Evolutionary conservation across 2,797 vertebrate genomes (phyloP).

Genomic region (Agapornis canus): DNA sequence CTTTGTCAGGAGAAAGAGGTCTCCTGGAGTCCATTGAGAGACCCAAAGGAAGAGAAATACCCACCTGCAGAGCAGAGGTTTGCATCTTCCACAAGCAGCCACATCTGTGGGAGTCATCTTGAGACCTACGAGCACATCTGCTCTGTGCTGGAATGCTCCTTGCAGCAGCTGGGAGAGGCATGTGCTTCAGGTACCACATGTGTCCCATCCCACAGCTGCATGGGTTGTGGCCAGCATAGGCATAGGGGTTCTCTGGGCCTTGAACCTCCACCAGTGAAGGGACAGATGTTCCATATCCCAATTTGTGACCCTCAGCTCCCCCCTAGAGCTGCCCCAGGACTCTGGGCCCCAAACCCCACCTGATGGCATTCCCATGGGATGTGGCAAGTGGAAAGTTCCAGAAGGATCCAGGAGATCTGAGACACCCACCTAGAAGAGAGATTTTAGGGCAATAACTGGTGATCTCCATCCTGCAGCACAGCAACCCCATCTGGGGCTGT

Average conservation of each 20-base stretch:
- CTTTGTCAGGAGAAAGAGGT: background rate
- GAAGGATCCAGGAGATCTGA: background rate
- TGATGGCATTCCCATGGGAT: background rate
- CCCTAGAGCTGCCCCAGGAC: background rate
- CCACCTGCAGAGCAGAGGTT: background rate
- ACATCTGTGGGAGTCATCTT: background rate
- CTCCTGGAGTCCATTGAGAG: background rate
- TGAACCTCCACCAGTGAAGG: background rate
- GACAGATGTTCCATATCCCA: background rate
- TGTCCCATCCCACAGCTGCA: background rate
- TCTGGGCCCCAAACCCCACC: background rate
- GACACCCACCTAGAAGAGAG: background rate
- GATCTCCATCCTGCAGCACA: background rate
- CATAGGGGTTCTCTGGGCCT: background rate
- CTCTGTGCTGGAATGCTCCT: background rate
- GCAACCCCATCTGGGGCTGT: background rate
- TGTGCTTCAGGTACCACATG: rapidly evolving
- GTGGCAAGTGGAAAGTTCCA: rapidly evolving
- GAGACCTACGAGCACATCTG: rapidly evolving
- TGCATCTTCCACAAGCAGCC: background rate
- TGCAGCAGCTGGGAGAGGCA: background rate
- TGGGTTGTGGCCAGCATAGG: background rate
- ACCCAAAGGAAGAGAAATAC: background rate
- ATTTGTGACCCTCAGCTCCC: background rate
- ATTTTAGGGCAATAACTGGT: background rate